These are phyloP conservation scores for Asteroscopus sphinx DNA, from an alignment of 2,888 invertebrate species.

Conservation along the genomic window DNA sequence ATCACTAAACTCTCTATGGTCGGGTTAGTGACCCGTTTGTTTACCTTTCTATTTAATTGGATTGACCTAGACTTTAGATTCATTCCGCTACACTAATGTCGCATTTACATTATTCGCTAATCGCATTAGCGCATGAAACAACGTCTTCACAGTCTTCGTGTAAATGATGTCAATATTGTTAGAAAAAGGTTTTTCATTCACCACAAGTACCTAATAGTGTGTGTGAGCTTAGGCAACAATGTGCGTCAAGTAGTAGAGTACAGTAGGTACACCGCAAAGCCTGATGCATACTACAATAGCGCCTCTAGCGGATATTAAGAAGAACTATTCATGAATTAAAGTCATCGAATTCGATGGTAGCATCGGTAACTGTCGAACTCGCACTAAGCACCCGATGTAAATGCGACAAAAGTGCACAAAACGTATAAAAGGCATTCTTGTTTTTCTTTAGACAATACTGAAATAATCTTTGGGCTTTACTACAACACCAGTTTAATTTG, in stretches of 20 bases:
- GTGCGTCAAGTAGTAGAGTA: slow-evolving; percentile 12
- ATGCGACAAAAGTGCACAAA: slow-evolving; percentile 7
- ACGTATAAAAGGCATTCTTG: slow-evolving; percentile 1
- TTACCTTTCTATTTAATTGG: no score
- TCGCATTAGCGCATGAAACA: slow-evolving; percentile 4
- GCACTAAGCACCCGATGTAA: no score
- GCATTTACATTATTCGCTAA: slow-evolving; percentile 18
- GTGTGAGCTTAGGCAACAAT: neutral
- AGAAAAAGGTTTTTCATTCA: slow-evolving; percentile 10
- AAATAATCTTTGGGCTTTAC: slow-evolving; percentile 3
- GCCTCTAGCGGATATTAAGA: no score
- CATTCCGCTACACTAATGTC: slow-evolving; percentile 15
- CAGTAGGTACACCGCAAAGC: slow-evolving; percentile 1
- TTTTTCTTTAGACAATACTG: neutral
- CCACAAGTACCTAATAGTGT: neutral
- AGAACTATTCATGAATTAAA: no score
- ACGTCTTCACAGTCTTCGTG: neutral
- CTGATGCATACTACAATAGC: slow-evolving; percentile 13
- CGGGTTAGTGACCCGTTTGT: no score
- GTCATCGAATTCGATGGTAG: no score
- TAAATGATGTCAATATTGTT: neutral
- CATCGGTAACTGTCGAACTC: no score
- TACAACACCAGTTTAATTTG: neutral
- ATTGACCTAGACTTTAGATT: no score
- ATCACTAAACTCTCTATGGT: no score